Percentiles rank a stretch among this genome's conserved stretches.
Conservation (phyloP, 2,797 vertebrate species). For the Sparus aurata region DNA sequence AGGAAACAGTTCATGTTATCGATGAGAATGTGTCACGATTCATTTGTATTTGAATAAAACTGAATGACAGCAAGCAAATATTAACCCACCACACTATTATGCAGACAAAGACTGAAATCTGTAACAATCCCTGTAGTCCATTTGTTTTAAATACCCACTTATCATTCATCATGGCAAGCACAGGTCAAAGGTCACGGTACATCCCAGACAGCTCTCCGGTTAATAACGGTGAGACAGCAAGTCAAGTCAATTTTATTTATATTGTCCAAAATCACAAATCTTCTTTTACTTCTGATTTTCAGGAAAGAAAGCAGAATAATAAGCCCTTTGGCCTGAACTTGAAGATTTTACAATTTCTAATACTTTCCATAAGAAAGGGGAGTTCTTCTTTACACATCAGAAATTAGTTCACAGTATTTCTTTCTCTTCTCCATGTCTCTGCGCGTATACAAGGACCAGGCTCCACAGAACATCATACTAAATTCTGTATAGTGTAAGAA, state of each 20-base stretch:
- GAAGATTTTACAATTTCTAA: too few relatives aligned
- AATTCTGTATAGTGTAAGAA: too few relatives aligned
- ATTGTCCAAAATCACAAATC: neutral
- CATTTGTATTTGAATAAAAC: constrained; percentile 1
- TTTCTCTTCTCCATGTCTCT: too few relatives aligned
- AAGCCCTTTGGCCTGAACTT: too few relatives aligned
- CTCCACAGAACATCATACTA: too few relatives aligned
- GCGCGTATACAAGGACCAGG: too few relatives aligned
- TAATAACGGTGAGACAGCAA: neutral
- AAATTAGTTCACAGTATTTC: too few relatives aligned
- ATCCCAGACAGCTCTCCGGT: neutral
- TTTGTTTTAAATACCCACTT: constrained; percentile 39
- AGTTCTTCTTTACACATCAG: too few relatives aligned
- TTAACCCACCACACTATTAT: neutral
- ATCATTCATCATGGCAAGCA: constrained; percentile 4
- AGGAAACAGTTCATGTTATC: constrained; percentile 9
- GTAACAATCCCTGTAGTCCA: constrained; percentile 1
- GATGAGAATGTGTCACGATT: neutral
- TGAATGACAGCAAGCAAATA: constrained; percentile 6
- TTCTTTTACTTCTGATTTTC: too few relatives aligned
- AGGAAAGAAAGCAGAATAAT: too few relatives aligned
- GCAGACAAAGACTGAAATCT: constrained; percentile 11
- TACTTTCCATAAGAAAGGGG: too few relatives aligned
- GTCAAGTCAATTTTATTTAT: too few relatives aligned
- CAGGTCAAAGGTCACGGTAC: constrained; percentile 31